Evolutionary conservation across 2,888 invertebrate genomes (phyloP).

Genomic region (Dryococelus australis): DNA sequence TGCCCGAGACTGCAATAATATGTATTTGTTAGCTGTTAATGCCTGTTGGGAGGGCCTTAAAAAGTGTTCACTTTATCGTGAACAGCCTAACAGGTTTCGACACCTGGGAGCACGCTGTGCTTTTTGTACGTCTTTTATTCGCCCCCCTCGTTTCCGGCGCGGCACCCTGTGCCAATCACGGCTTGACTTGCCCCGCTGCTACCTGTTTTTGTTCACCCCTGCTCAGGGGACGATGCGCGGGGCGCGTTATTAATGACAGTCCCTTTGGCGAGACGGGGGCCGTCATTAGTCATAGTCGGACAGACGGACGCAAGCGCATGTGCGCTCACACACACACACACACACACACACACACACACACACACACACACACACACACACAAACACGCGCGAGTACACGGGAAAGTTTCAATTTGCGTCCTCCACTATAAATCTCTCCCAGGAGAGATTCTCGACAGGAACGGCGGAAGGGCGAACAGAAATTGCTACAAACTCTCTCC

Average conservation of each 20-base stretch:
- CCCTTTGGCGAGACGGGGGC: neutral
- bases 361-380: neutral
- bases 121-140: neutral
- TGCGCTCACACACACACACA: neutral
- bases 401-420: constrained; percentile 7
- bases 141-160: neutral
- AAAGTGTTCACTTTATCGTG: too few species aligned
- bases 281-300: neutral
- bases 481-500: neutral
- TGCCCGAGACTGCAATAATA: too few species aligned
- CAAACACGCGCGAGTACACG: too few species aligned
- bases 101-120: too few species aligned
- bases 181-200: neutral
- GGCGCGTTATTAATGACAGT: neutral
- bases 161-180: neutral
- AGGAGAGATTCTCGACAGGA: neutral
- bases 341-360: neutral
- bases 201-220: neutral
- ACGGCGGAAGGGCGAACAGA: neutral
- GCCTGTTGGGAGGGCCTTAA: too few species aligned
- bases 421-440: neutral
- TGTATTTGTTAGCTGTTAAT: too few species aligned
- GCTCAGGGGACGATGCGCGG: neutral
- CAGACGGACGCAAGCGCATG: neutral
- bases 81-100: too few species aligned